Percentiles rank a stretch among this genome's conserved stretches.
Conservation (phyloP, 2,113 vertebrate genomes). For the Naja naja region DNA sequence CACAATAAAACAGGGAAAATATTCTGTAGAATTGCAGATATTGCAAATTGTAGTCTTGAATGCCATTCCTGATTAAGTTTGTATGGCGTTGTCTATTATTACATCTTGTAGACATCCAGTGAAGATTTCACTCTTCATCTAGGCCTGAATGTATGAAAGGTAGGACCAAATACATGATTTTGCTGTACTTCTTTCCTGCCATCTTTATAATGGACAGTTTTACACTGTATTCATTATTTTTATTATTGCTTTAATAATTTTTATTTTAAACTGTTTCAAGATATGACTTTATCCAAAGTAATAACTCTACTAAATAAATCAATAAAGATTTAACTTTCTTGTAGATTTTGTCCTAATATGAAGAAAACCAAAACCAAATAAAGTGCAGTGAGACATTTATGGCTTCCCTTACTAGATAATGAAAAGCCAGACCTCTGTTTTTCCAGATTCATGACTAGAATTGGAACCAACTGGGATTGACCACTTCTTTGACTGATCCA, state of each 20-base stretch:
- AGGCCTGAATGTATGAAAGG: background rate
- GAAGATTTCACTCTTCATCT: background rate
- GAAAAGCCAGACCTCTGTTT: background rate
- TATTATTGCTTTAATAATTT: background rate
- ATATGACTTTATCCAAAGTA: background rate
- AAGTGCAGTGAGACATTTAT: background rate
- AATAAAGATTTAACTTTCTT: background rate
- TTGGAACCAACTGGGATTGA: background rate
- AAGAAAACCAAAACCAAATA: background rate
- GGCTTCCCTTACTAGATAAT: background rate
- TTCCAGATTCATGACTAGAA: background rate
- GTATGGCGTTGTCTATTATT: background rate
- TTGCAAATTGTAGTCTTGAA: too few species aligned
- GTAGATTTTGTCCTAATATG: background rate
- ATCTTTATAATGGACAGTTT: background rate
- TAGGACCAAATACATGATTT: too few species aligned
- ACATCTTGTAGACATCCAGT: background rate
- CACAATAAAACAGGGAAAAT: too few species aligned
- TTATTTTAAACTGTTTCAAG: background rate
- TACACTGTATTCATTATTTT: background rate
- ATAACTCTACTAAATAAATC: background rate
- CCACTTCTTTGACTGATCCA: background rate
- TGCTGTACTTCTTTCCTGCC: background rate
- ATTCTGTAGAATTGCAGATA: too few species aligned
- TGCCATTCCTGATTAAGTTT: background rate